Evolutionary conservation across 2,113 vertebrate species (phyloP), one percentile per base, ranked within the genome.

Genomic region (Hucho hucho): DNA sequence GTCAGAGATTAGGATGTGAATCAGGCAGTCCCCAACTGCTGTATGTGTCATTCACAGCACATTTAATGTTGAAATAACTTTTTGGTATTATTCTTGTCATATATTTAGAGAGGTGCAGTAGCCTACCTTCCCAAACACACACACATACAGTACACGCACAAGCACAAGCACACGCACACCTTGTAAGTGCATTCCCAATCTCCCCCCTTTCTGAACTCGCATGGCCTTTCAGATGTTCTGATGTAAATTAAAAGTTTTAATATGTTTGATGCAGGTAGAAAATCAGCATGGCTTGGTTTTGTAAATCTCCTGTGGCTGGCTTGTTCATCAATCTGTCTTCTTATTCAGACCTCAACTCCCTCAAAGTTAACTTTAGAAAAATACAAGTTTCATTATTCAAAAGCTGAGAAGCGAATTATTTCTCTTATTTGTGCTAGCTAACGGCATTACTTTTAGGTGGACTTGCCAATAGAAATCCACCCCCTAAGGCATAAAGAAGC

Each of bases 121-220:
- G 37, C 9, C 7, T 12, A 43, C 9, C 37, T n/a, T 16, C 16
- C 4, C 93, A 91, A 90, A 90, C 79, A 84, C 83, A 91, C 89
- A 91, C 91, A 92, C 69, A 87, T 84, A 86, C 64, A 25, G 70
- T 79, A 69, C 49, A 69, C 11, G 11, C 72, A 76, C 22, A 70
- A 26, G 75, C 87, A 84, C 79, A 70, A 80, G 85, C 86, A 85
- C 90, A 87, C 64, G 5, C n/a, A 61, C 20, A 75, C 18, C 32
- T 16, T 69, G 68, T 88, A 82, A 79, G 75, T 84, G 66, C 11
- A 37, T 53, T 43, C 26, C 89, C 90, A 90, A 89, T 91, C 89
- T 93, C 91, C 90, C 87, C 90, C 87, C 43, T 32, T 13, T 13
- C 46, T 79, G 69, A 72, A 74, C 47, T 64, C 26, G 56, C 47